Conservation (phyloP, 1,140 invertebrate genomes). For the Platyura marginata region DNA sequence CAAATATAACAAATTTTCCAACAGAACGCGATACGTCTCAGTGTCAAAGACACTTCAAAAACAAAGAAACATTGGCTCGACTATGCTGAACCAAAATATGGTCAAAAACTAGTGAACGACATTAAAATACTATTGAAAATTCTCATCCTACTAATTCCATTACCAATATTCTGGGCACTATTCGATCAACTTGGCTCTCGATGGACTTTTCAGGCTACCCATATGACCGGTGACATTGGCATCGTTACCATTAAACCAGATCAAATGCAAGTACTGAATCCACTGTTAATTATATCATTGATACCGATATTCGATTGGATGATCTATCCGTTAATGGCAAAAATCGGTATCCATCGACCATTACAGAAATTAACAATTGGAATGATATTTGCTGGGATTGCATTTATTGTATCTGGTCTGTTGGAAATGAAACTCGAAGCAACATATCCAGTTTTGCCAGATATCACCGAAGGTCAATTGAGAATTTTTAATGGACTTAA, state of each 20-base stretch:
- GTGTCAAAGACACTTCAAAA: conserved; percentile 28
- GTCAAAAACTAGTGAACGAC: conserved; percentile 37
- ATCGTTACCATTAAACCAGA: conserved; percentile 49
- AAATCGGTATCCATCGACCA: conserved; percentile 28
- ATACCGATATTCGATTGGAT: conserved; percentile 62
- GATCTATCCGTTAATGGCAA: conserved; percentile 40
- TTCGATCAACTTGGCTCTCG: conserved; percentile 74
- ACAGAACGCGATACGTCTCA: too few relatives aligned
- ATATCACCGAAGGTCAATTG: conserved; percentile 36
- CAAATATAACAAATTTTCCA: not conserved
- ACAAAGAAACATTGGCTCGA: conserved; percentile 52
- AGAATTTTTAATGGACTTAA: conserved; percentile 47
- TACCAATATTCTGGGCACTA: conserved; percentile 71
- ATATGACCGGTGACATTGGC: conserved; percentile 45
- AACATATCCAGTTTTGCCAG: conserved; percentile 45
- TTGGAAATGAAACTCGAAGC: conserved; percentile 63
- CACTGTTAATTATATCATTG: conserved; percentile 53
- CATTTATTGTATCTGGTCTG: conserved; percentile 36
- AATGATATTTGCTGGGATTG: conserved; percentile 67
- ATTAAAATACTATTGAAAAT: conserved; percentile 45
- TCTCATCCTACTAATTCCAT: conserved; percentile 51
- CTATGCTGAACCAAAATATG: conserved; percentile 54
- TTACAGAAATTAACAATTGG: conserved; percentile 44
- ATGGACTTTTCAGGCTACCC: conserved; percentile 86
- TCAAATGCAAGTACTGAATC: conserved; percentile 66